Evolutionary conservation across 2,113 vertebrate species (phyloP), one percentile per base, ranked within the genome.

Genomic region (Forbesichthys agassizii): DNA sequence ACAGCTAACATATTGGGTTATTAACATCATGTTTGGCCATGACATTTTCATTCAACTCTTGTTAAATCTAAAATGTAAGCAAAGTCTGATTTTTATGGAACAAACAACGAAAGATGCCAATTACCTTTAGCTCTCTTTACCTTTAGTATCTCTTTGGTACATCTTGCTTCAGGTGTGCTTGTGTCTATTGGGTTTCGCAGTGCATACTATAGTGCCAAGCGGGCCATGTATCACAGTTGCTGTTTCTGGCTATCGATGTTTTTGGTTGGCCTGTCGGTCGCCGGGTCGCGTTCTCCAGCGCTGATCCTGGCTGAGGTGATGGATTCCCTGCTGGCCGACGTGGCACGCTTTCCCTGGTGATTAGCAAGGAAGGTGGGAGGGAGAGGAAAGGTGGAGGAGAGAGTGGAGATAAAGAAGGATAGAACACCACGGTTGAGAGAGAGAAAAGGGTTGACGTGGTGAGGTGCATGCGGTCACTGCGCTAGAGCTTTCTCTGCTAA

Each of bases 271-370:
- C 7, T 80, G 68, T 69, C 71, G 27, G 65, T 82, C 52, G 69
- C 73, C n/a, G 33, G 68, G 74, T 27, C 64, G 62, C 77, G 73
- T 62, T 73, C 64, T 78, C 73, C 78, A 33, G 60, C 86, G 90
- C 90, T 64, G 88, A 90, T 91, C 71, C 20, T 60, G 60, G 72
- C 71, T 78, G 48, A 42, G 71, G 77, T 88, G 83, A 88, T 85
- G 85, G 77, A 88, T 84, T 84, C 85, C 77, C 57, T 58, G 3
- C 71, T 71, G 84, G 49, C 48, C 2, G 42, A 66, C 49, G 10
- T 54, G 59, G 68, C 71, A 52, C 54, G 56, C 71, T 66, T 76
- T 75, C 73, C 83, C 64, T 63, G 69, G 76, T 78, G 82, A 77
- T 63, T 46, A 64, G 18, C 64, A 55, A 74, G 48, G 46, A 78